Evolutionary conservation across 2,113 vertebrate genomes (phyloP).

Genomic region (Egretta garzetta): DNA sequence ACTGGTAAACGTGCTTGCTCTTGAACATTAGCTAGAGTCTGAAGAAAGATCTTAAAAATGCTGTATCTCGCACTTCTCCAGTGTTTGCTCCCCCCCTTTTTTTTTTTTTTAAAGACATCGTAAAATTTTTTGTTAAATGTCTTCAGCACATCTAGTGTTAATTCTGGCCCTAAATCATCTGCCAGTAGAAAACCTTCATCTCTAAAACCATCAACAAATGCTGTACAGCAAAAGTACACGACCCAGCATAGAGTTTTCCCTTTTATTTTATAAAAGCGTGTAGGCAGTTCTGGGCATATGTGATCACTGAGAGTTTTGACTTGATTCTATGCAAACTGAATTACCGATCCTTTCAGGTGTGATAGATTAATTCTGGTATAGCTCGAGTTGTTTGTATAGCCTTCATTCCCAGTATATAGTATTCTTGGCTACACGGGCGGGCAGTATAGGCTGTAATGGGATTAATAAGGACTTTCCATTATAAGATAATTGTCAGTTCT

Average conservation of each 20-base stretch:
- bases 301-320: background rate
- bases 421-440: background rate
- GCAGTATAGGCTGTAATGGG: background rate
- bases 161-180: background rate
- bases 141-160: background rate
- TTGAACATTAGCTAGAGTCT: background rate
- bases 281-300: background rate
- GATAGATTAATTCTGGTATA: background rate
- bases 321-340: background rate
- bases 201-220: background rate
- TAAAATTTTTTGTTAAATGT: background rate
- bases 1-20: background rate
- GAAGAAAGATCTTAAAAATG: background rate
- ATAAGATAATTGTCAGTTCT: background rate
- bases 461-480: background rate
- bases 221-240: background rate
- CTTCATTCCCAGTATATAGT: background rate
- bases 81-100: background rate
- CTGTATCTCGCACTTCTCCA: background rate
- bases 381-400: background rate
- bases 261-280: background rate
- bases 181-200: background rate
- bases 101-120: background rate
- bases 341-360: background rate
- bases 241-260: background rate